phyloP scores from a whole-genome alignment of 2,113 vertebrate genomes.

The Prinia subflava region DNA sequence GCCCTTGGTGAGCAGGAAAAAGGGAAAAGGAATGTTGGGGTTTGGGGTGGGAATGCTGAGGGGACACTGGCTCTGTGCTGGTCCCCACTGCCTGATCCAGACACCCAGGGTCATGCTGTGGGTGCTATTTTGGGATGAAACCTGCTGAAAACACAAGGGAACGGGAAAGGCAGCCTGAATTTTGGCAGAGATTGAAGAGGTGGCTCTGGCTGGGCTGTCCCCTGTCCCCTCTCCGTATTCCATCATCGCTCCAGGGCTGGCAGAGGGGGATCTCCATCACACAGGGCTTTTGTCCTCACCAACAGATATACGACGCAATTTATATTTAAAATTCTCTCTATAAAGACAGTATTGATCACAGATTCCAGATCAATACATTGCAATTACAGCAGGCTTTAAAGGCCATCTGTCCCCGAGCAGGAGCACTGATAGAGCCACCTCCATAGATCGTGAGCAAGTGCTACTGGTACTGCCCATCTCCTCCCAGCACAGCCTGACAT shows the following conservation, averaged over 20 bases:
- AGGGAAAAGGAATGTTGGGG: neutral
- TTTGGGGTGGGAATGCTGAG: neutral
- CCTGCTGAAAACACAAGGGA: neutral
- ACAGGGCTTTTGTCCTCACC: neutral
- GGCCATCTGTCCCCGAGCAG: constrained; percentile 44
- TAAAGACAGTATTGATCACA: constrained; percentile 66
- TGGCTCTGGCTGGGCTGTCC: neutral
- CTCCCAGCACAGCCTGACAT: neutral
- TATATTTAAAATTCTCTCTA: constrained; percentile 65
- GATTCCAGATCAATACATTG: constrained; percentile 52
- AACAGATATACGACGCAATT: constrained; percentile 63
- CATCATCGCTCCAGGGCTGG: neutral
- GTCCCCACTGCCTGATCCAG: fast-evolving
- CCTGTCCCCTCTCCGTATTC: neutral
- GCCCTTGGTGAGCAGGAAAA: neutral
- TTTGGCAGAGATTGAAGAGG: neutral
- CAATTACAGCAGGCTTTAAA: constrained; percentile 58
- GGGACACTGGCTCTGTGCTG: neutral
- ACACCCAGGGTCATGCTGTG: neutral
- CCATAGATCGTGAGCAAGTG: neutral
- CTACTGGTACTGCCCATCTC: neutral
- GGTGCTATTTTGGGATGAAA: neutral
- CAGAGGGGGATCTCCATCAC: neutral
- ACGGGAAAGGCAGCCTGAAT: neutral
- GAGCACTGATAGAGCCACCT: neutral